phyloP scores from a whole-genome alignment of 2,888 invertebrate genomes.

The Dynastes hyllus region DNA sequence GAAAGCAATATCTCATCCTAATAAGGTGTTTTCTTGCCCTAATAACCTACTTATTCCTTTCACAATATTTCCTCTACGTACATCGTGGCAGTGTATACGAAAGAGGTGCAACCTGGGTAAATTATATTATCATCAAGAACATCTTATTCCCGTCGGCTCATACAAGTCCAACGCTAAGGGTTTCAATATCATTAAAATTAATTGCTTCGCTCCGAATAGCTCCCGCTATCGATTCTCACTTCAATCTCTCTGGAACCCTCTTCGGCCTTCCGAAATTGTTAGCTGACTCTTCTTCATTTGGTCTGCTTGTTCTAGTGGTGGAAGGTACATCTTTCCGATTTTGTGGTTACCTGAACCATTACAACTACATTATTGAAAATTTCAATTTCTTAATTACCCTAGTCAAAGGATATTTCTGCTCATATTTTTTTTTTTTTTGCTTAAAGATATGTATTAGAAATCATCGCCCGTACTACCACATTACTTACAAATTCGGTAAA shows the following conservation, averaged over 20 bases:
- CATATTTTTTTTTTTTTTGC: too few relatives aligned
- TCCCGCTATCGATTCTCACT: constrained; percentile 6
- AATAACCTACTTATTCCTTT: constrained; percentile 14
- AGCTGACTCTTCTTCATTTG: not conserved
- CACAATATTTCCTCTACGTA: not conserved
- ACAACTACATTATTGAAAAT: too few relatives aligned
- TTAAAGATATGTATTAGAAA: too few relatives aligned
- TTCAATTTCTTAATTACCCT: too few relatives aligned
- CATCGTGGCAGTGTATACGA: not conserved
- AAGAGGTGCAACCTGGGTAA: not conserved
- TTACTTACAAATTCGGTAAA: too few relatives aligned
- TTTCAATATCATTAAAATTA: constrained; percentile 27
- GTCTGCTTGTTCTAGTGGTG: too few relatives aligned
- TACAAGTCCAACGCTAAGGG: constrained; percentile 25
- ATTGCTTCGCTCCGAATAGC: constrained; percentile 21
- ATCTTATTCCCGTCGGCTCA: constrained; percentile 22
- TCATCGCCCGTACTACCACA: too few relatives aligned
- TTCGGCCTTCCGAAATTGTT: constrained; percentile 3
- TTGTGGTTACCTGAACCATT: too few relatives aligned
- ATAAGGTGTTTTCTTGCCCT: not conserved
- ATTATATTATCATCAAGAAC: constrained; percentile 19
- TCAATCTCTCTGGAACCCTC: not conserved
- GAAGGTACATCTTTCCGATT: too few relatives aligned
- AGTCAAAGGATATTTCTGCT: too few relatives aligned
- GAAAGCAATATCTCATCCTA: not conserved